Conservation (phyloP, 2,113 vertebrate genomes). For the Hucho hucho region DNA sequence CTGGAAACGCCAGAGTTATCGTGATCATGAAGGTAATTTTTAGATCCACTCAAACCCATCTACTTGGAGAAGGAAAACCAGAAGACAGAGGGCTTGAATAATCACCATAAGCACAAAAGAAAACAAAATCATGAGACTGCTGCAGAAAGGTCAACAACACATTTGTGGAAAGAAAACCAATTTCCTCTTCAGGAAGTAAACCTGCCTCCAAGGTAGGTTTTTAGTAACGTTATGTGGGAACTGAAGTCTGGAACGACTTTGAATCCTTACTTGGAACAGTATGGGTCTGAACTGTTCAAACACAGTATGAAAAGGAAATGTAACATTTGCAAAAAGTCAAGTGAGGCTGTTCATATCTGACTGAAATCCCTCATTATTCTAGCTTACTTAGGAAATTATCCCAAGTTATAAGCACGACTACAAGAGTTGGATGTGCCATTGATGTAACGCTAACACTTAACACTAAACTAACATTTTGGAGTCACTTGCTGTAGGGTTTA, state of each 20-base stretch:
- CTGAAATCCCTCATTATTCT: no score
- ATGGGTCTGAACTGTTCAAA: background rate
- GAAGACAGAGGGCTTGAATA: background rate
- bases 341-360: background rate
- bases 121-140: background rate
- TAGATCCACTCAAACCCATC: background rate
- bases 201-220: background rate
- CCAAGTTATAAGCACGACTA: no score
- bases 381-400: no score
- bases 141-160: background rate
- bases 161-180: constrained; percentile 3
- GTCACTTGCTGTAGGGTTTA: background rate
- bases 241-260: background rate
- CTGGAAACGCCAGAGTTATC: background rate
- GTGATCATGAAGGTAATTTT: background rate
- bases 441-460: no score
- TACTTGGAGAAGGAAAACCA: background rate
- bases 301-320: background rate
- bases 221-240: background rate
- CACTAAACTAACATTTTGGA: no score
- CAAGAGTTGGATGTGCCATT: no score
- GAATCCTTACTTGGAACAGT: background rate
- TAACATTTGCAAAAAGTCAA: background rate
- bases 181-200: background rate
- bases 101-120: background rate